phyloP scores from a whole-genome alignment of 2,797 vertebrate genomes.

The Dendrocincla fuliginosa region DNA sequence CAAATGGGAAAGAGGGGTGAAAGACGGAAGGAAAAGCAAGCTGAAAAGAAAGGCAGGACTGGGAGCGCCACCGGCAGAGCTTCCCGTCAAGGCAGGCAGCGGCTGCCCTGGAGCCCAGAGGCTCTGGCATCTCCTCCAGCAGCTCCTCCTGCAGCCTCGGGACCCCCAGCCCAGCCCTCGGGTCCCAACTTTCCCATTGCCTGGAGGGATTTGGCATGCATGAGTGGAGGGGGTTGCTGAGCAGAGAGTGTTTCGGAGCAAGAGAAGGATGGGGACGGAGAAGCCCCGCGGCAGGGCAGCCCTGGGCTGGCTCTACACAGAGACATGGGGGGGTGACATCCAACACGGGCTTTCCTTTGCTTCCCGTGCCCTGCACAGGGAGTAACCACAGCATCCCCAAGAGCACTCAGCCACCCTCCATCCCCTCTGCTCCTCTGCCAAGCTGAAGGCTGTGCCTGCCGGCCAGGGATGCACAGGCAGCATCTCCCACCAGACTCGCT shows the following conservation, averaged over 20 bases:
- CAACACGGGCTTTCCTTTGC: neutral
- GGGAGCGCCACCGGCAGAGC: fast-evolving
- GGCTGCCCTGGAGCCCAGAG: neutral
- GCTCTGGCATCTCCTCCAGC: neutral
- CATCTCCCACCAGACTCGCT: neutral
- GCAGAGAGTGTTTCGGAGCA: fast-evolving
- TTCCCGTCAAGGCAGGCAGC: neutral
- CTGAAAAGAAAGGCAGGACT: fast-evolving
- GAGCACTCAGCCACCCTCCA: neutral
- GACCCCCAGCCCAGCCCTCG: neutral
- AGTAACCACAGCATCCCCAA: neutral
- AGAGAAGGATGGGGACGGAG: neutral
- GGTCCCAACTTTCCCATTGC: neutral
- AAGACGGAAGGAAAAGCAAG: neutral
- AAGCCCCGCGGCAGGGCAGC: fast-evolving
- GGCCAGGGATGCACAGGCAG: neutral
- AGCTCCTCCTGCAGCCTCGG: neutral
- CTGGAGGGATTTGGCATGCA: fast-evolving
- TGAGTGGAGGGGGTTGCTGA: neutral
- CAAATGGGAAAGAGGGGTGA: neutral
- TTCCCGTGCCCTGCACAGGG: neutral
- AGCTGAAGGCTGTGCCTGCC: neutral
- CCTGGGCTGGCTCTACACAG: neutral
- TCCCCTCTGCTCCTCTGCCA: neutral
- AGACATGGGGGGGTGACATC: neutral